Evolutionary conservation across 2,797 vertebrate species (phyloP).

Genomic region (Diglossa cyanea): DNA sequence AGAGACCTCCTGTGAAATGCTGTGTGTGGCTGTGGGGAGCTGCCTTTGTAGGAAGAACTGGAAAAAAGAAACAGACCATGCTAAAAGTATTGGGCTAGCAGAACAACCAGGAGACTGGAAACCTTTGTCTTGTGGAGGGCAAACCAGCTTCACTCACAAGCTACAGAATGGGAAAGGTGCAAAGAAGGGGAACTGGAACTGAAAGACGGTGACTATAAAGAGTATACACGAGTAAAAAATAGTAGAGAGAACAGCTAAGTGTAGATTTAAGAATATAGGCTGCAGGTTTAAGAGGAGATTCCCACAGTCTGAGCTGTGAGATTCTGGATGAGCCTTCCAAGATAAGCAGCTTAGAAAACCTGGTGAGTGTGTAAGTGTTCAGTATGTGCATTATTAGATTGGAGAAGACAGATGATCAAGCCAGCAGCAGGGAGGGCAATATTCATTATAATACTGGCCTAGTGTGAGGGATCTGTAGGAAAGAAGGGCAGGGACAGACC

Average conservation of each 20-base stretch:
- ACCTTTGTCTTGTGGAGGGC: neutral
- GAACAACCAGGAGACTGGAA: neutral
- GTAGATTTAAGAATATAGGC: neutral
- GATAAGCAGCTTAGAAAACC: neutral
- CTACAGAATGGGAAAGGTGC: neutral
- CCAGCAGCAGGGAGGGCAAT: neutral
- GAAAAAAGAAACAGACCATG: fast-evolving
- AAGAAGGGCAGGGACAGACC: neutral
- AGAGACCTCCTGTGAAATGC: neutral
- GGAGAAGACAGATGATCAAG: neutral
- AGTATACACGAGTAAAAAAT: neutral
- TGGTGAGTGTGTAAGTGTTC: neutral
- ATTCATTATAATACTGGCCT: neutral
- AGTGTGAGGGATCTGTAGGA: neutral
- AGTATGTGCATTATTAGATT: neutral
- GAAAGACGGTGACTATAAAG: neutral
- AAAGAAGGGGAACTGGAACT: neutral
- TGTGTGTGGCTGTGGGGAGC: fast-evolving
- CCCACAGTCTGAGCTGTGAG: neutral
- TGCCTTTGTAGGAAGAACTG: neutral
- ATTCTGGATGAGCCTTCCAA: neutral
- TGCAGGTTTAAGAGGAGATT: neutral
- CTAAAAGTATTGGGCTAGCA: neutral
- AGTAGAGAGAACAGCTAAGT: neutral
- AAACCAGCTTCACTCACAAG: neutral